phyloP scores from a whole-genome alignment of 1,140 invertebrate genomes.

The Triops longicaudatus region DNA sequence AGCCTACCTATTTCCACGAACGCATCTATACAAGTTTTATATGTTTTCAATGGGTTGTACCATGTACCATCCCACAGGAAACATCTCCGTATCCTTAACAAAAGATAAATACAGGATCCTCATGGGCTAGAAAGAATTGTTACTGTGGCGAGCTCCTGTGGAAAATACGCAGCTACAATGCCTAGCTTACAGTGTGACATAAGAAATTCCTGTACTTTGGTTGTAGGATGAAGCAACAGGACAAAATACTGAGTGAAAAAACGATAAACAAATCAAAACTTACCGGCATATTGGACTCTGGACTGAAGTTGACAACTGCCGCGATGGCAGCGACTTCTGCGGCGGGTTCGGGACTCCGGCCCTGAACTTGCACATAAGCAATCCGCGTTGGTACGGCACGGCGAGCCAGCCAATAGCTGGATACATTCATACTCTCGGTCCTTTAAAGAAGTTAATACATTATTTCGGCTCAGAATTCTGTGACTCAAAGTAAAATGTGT shows the following conservation, averaged over 20 bases:
- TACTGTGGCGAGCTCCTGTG: too few relatives aligned
- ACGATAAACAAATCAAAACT: not conserved
- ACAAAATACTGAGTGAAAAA: not conserved
- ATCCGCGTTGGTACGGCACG: conserved; percentile 18
- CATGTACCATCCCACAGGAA: too few relatives aligned
- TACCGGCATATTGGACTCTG: not conserved
- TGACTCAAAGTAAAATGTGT: not conserved
- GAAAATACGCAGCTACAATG: too few relatives aligned
- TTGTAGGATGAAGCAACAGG: too few relatives aligned
- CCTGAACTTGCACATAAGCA: conserved; percentile 13
- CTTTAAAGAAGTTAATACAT: not conserved
- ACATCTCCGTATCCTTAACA: too few relatives aligned
- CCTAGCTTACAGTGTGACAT: too few relatives aligned
- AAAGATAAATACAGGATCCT: too few relatives aligned
- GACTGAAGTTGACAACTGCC: conserved; percentile 12
- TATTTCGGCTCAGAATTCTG: not conserved
- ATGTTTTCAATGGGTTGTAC: too few relatives aligned
- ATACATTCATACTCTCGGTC: conserved; percentile 14
- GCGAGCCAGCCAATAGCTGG: not conserved
- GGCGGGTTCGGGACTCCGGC: not conserved
- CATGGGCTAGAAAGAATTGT: too few relatives aligned
- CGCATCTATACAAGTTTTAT: too few relatives aligned
- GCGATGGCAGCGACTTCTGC: conserved; percentile 16
- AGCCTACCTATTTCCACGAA: too few relatives aligned
- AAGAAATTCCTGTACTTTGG: too few relatives aligned